Evolutionary conservation across 2,113 vertebrate species (phyloP).

Genomic region (Burhinus oedicnemus): DNA sequence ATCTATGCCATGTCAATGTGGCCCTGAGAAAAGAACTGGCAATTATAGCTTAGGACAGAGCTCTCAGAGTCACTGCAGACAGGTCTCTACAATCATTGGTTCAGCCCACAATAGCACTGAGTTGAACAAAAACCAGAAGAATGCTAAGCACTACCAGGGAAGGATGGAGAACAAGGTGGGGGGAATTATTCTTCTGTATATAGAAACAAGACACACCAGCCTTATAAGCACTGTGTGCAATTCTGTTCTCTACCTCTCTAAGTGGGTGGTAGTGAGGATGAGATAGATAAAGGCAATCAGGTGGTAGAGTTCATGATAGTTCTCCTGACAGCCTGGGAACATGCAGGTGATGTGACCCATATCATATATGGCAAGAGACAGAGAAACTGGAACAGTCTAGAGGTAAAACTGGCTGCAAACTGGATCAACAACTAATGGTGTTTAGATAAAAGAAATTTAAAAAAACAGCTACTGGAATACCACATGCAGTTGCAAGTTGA

Average conservation of each 20-base stretch:
- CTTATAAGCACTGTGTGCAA: neutral
- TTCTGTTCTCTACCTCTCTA: neutral
- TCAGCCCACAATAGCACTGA: neutral
- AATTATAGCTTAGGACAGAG: neutral
- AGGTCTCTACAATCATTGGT: neutral
- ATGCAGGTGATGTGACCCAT: neutral
- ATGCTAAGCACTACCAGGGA: neutral
- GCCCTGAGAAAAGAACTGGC: neutral
- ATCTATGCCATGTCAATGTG: neutral
- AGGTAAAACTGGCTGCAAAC: neutral
- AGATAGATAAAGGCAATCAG: neutral
- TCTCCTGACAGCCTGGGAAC: neutral
- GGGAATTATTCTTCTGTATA: neutral
- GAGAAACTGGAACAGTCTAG: neutral
- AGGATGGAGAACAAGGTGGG: neutral
- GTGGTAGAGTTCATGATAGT: neutral
- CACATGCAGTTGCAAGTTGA: neutral
- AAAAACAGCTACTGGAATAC: neutral
- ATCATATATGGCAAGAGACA: neutral
- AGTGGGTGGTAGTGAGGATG: neutral
- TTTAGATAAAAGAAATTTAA: neutral
- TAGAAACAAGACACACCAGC: neutral
- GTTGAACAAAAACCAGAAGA: neutral
- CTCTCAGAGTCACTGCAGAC: neutral
- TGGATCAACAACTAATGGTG: neutral